Conservation (phyloP, 2,113 vertebrate genomes). For the Eulemur rufifrons region DNA sequence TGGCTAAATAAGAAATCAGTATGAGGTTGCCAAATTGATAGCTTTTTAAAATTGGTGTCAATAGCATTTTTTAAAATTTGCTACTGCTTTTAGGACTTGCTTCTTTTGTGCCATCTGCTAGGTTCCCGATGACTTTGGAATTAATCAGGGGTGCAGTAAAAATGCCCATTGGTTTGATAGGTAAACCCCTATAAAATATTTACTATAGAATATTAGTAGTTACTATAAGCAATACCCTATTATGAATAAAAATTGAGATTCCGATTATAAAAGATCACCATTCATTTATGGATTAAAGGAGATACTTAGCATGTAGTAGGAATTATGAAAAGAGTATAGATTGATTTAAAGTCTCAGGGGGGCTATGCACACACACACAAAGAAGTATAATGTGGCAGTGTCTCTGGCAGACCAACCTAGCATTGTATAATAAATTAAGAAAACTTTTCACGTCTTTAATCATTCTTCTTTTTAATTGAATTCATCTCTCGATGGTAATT, state of each 20-base stretch:
- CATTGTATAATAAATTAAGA: slow-evolving; percentile 73
- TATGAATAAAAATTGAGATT: slow-evolving; percentile 28
- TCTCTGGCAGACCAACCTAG: slow-evolving; percentile 73
- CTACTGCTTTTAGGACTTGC: slow-evolving; percentile 14
- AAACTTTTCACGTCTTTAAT: slow-evolving; percentile 67
- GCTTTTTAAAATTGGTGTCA: slow-evolving; percentile 76
- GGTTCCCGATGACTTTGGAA: slow-evolving; percentile 58
- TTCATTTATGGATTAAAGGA: slow-evolving; percentile 41
- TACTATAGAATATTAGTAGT: neutral
- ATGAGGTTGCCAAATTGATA: slow-evolving; percentile 50
- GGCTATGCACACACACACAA: neutral
- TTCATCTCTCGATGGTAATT: slow-evolving; percentile 76
- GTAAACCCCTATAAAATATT: neutral
- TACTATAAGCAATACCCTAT: neutral
- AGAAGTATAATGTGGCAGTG: neutral
- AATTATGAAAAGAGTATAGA: slow-evolving; percentile 53
- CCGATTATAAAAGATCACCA: slow-evolving; percentile 10
- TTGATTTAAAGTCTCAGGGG: neutral
- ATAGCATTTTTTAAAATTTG: slow-evolving; percentile 78
- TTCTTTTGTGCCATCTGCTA: slow-evolving; percentile 56
- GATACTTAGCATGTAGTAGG: neutral
- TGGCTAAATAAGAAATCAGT: slow-evolving; percentile 65
- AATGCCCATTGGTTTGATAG: slow-evolving; percentile 9
- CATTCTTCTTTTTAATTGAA: slow-evolving; percentile 74
- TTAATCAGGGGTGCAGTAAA: slow-evolving; percentile 46